Base-by-base conservation (phyloP, 1,140 invertebrate species). In the Papilio polyxenes region DNA sequence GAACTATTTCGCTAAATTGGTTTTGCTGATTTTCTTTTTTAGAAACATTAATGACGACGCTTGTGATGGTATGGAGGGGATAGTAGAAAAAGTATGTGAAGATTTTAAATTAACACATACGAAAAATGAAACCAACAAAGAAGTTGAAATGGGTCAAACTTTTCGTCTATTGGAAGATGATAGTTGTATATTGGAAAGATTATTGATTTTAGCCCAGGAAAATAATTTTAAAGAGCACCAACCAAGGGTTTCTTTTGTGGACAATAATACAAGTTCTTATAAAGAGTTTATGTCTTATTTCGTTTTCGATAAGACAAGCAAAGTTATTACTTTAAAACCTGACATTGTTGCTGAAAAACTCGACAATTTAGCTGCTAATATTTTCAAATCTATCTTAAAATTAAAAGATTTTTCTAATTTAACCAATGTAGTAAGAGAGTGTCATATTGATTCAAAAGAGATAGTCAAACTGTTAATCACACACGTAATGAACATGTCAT, bases 401-500 rank as follows among this genome's bases (percentile, higher is more conserved):
- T 92, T 95, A 82, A 95, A 95, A 3, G 91, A 95, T 83, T 65
- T 88, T 40, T 89, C 90, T 37, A 92, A 92, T 82, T 95, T 96
- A 92, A 94, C 91, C 65, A 89, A 94, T 53, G 93, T 94, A 84
- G 94, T 96, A 8, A 92, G 93, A 82, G 88, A 93, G 56, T 96
- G 96, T 88, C 89, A 93, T 75, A 95, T 97, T 81, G 88, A 95
- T 59, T 94, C 96, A 13, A 92, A 93, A 80, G 95, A 96, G 82
- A 91, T 97, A 17, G 95, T 97, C 82, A 94, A 95, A 87, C 93
- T 97, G 49, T 90, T 96, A n/a, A 94, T 97, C 44, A 92, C 95
- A 69, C 97, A 96, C 91, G 96, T 97, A 95, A 95, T 96, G 82
- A 95, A 96, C 85, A 93, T 95, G 85, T 85, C 94, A 1, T 85